Conservation (phyloP, 1,140 invertebrate genomes). For the Spodoptera litura region DNA sequence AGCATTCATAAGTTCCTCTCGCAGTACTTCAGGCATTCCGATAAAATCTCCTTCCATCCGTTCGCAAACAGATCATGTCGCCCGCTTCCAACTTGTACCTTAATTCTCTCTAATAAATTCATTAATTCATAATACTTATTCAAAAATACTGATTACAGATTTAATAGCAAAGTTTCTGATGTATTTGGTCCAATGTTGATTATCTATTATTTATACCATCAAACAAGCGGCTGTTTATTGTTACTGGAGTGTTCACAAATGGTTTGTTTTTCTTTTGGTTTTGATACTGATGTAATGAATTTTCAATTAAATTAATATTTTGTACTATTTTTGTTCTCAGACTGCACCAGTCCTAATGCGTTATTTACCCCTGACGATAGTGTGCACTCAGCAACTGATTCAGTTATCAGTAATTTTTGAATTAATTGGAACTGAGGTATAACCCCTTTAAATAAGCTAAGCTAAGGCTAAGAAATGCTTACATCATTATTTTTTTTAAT, state of each 20-base stretch:
- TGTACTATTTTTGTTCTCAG: slow-evolving; percentile 46
- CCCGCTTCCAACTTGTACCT: no score
- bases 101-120: no score
- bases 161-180: slow-evolving; percentile 49
- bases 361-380: slow-evolving; percentile 51
- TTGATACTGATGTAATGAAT: not conserved
- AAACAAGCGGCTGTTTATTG: slow-evolving; percentile 54
- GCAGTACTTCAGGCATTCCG: no score
- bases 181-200: slow-evolving; percentile 56
- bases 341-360: slow-evolving; percentile 49
- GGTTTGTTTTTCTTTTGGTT: slow-evolving; percentile 50
- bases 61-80: no score
- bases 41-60: no score
- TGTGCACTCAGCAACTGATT: slow-evolving; percentile 54
- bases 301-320: no score
- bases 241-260: slow-evolving; percentile 59
- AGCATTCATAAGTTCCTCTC: no score
- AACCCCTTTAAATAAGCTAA: not conserved
- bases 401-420: slow-evolving; percentile 60
- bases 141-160: slow-evolving; percentile 41
- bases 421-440: slow-evolving; percentile 30
- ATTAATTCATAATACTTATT: no score
- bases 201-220: slow-evolving; percentile 56
- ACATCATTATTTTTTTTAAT: no score
- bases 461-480: no score